Base-by-base conservation (phyloP, 2,888 invertebrate genomes). In the Charanyca ferruginea region DNA sequence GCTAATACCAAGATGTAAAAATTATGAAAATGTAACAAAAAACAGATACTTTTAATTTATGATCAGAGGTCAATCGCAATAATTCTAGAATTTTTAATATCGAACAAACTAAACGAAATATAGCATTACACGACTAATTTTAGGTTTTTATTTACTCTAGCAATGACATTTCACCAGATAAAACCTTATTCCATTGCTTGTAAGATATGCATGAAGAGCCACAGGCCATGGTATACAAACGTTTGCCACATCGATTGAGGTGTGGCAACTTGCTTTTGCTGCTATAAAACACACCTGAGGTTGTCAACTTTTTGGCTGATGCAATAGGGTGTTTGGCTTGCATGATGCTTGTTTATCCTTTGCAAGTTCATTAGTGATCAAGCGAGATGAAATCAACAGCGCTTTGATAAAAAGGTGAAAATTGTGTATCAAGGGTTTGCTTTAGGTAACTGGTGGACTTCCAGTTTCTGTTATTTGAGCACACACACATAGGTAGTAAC, bases 291-390 rank as follows among this genome's bases (percentile, higher is more conserved):
- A 84, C 67, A 86, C 76, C 82, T 87, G 88, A 90, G 88, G 89
- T 84, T 89, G 88, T 81, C 90, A 83, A 89, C 83, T 90, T 89
- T 81, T 89, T 86, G 91, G 93, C 93, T 94, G 94, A 94, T 93
- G 94, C 94, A 94, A 94, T 92, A 93, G 87, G 86, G 85, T 85
- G 79, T 80, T 82, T 81, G 66, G 76, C 85, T 94, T 94, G 88
- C 93, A 84, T 89, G 85, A 89, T 87, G 84, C 84, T 89, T 87
- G 83, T 89, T 89, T 90, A 87, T 88, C 85, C 84, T 85, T 83
- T 79, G 70, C 80, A 81, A 73, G 64, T 55, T 52, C 58, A 59
- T 54, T 62, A 68, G 55, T 72, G 54, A 79, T 73, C 86, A 83
- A 85, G 81, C 87, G 60, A 90, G 74, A 88, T 84, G 61, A 76